Evolutionary conservation across 2,888 invertebrate species (phyloP), one percentile per base, ranked within the genome.

Genomic region (Cosmia trapezina): DNA sequence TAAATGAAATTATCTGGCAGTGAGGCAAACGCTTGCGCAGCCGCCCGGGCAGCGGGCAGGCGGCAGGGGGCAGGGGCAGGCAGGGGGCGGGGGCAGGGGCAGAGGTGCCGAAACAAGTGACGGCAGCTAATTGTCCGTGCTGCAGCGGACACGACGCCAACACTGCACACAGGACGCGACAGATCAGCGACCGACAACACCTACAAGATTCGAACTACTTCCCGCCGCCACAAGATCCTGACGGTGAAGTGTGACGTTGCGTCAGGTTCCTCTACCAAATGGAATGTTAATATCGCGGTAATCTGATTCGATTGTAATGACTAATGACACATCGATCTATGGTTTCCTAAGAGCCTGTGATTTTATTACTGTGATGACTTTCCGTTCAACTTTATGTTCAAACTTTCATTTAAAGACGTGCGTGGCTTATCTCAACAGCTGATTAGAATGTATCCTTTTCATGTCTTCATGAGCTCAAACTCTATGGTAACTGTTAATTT

Each of bases 1-100:
- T 56, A 19, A 77, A 77, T 73, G 22, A 63, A 81, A 79, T 84
- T 65, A 81, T 72, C 73, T 76, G 79, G 22, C 17, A 28, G 74
- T 70, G 73, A 61, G 33, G 70, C 70, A 74, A 68, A 64, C 57
- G 53, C 56, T 79, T 81, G 83, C 66, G 67, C 67, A 78, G 54
- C 64, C 17, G 11, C 59, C 41, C 41, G 28, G 19, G 8, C 17
- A 19, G 22, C 28, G 19, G 22, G 22, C 60, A 41, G 37, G 9
- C 7, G 37, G 8, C 1, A 7, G 57, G 19, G 19, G 59, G n/a
- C 43, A 22, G 59, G 28, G n/a, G 22, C 28, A 12, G 22, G 22
- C 60, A 41, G 37, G 9, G 7, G 37, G 8, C 1, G 57, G 19
- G 19, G 59, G n/a, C 43, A 22, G 59, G 22, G 28, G 19, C 12